Evolutionary conservation across 2,113 vertebrate genomes (phyloP).

Genomic region (Stigmatopora argus): DNA sequence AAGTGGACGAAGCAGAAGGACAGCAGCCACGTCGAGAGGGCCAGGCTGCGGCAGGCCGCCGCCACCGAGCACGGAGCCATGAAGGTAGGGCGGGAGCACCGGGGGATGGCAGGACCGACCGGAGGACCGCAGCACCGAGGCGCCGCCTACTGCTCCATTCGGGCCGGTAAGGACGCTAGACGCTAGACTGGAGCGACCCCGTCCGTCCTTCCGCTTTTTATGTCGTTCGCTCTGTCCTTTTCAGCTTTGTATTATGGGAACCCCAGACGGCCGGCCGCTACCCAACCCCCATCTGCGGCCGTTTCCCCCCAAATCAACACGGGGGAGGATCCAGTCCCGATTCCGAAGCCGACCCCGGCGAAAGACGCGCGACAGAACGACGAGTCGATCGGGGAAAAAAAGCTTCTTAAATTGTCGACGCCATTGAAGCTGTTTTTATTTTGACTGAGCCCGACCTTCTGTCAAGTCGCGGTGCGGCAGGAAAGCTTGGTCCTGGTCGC

Average conservation of each 20-base stretch:
- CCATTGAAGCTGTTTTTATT: constrained; percentile 34
- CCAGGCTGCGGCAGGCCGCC: constrained; percentile 92
- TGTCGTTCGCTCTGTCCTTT: not conserved
- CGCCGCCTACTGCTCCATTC: constrained; percentile 48
- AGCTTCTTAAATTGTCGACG: not conserved
- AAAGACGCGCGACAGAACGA: accelerated
- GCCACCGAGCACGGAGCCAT: constrained; percentile 85
- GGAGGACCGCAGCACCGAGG: constrained; percentile 28
- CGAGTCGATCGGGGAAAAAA: too few species aligned
- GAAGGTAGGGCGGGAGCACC: constrained; percentile 31
- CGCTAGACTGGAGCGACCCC: not conserved
- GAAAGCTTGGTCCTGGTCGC: not conserved
- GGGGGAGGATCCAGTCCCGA: accelerated
- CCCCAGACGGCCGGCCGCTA: constrained; percentile 5
- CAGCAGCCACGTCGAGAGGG: constrained; percentile 94
- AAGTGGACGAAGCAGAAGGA: constrained; percentile 97
- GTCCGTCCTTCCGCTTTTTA: not conserved
- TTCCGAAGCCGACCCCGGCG: accelerated
- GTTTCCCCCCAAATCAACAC: not conserved
- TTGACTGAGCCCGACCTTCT: constrained; percentile 33
- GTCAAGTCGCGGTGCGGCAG: not conserved
- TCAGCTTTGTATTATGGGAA: constrained; percentile 13
- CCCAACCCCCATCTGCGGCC: constrained; percentile 35
- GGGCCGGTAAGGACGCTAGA: not conserved
- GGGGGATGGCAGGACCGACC: too few species aligned